phyloP scores from a whole-genome alignment of 2,797 vertebrate genomes.

The Steatocranus sp. region DNA sequence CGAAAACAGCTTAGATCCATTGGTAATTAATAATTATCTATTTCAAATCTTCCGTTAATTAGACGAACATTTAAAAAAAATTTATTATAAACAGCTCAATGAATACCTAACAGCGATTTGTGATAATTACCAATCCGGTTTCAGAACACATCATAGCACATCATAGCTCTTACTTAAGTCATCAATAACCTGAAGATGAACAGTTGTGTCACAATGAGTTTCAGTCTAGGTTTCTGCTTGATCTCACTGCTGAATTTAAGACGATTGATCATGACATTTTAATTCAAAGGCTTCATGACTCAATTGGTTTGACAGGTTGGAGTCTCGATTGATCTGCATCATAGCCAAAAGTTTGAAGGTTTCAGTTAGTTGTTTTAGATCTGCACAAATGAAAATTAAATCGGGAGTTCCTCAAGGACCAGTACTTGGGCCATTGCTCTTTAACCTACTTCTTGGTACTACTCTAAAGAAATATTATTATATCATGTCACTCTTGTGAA shows the following conservation, averaged over 20 bases:
- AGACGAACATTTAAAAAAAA: rapidly evolving
- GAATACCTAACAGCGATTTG: neutral
- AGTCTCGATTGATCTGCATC: neutral
- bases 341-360: neutral
- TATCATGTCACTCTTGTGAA: neutral
- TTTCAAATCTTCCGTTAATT: neutral
- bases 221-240: neutral
- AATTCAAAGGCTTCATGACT: neutral
- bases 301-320: neutral
- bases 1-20: rapidly evolving
- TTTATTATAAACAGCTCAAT: neutral
- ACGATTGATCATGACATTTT: neutral
- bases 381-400: neutral
- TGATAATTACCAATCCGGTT: neutral
- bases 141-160: neutral
- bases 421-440: neutral
- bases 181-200: neutral
- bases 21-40: neutral
- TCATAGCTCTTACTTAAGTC: neutral
- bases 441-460: neutral
- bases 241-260: neutral
- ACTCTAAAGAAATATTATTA: neutral
- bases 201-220: neutral
- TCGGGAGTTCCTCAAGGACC: neutral
- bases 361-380: neutral